Evolutionary conservation across 2,888 invertebrate species (phyloP).

Genomic region (Nycteola revayana): DNA sequence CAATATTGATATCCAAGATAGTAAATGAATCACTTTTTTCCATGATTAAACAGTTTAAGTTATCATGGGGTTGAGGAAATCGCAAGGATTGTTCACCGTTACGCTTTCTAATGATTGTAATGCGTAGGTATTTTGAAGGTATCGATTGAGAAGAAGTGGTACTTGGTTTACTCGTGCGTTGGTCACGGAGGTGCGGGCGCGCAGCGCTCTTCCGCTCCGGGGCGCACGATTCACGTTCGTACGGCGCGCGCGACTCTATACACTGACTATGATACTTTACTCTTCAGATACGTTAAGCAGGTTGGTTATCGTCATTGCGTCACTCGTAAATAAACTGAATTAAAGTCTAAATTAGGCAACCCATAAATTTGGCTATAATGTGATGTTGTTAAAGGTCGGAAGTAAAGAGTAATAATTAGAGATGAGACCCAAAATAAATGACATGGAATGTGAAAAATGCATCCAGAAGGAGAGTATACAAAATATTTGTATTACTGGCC

Average conservation of each 20-base stretch:
- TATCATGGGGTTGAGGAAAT: slow-evolving; percentile 6
- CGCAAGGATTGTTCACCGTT: slow-evolving; percentile 14
- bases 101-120: background rate
- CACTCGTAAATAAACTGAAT: slow-evolving; percentile 36
- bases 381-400: no score
- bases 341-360: slow-evolving; percentile 15
- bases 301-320: slow-evolving; percentile 36
- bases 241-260: slow-evolving; percentile 44
- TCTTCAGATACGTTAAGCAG: slow-evolving; percentile 16
- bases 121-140: background rate
- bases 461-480: no score
- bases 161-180: background rate
- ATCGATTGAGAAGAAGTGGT: background rate
- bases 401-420: no score
- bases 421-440: no score
- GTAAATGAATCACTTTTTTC: slow-evolving; percentile 63
- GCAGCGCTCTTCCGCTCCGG: slow-evolving; percentile 32
- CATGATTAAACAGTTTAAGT: slow-evolving; percentile 35
- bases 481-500: no score
- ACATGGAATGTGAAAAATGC: no score
- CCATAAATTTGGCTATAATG: slow-evolving; percentile 2
- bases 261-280: slow-evolving; percentile 28
- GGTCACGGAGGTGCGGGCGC: slow-evolving; percentile 21
- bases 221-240: slow-evolving; percentile 54
- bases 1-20: slow-evolving; percentile 62